Evolutionary conservation across 2,113 vertebrate species (phyloP), one percentile per base, ranked within the genome.

Genomic region (Trogon surrucura): DNA sequence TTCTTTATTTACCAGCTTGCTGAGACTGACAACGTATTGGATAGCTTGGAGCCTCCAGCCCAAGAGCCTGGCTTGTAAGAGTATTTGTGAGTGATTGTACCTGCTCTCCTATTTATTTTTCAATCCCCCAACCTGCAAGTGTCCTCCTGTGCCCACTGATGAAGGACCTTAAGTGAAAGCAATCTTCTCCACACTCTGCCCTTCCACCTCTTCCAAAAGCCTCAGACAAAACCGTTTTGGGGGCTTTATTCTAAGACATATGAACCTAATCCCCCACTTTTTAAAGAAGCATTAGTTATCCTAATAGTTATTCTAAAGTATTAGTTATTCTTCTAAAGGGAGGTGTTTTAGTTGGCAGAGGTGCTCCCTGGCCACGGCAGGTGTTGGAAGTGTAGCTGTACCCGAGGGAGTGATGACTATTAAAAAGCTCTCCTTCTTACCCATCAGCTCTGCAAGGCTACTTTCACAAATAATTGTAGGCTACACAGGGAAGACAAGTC

Each of bases 291-390:
- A 53, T 50, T 88, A 72, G 64, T 26, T 84, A 78, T 36, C 75
- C 83, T 54, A 82, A 66, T 56, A 64, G 91, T 57, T 81, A 58
- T 64, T 72, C 54, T 69, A 41, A 73, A 66, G 75, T 58, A 80
- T 93, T 62, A 93, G 47, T 51, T 77, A 77, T 78, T 75, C 93
- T 66, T 89, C 58, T 71, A 50, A 69, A 11, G 21, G 57, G 78
- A 80, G 47, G 32, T 80, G 85, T 90, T 96, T 75, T 79, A 14
- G 60, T 51, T 91, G 93, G 90, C 93, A 94, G 91, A 79, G 69
- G 23, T 8, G 30, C 57, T 86, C 74, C 10, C 44, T 86, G 85
- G 85, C 53, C 73, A 8, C 9, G 51, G 71, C 90, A 94, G 88
- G 72, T 90, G 82, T 45, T 94, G 90, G 65, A 83, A 88, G 82